Evolutionary conservation across 2,797 vertebrate genomes (phyloP).

Genomic region (Staurois parvus): DNA sequence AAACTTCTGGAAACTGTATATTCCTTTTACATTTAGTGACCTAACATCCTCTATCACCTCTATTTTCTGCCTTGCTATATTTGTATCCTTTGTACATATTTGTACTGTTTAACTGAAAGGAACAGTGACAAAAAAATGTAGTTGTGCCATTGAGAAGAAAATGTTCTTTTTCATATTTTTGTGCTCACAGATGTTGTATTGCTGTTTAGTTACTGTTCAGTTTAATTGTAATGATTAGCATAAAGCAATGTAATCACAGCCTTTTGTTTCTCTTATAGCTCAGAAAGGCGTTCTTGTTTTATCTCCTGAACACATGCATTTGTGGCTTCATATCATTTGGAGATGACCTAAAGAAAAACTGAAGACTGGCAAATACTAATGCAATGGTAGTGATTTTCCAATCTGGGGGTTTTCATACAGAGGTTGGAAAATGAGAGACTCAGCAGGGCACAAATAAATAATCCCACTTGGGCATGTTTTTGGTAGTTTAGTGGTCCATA

Average conservation of each 20-base stretch:
- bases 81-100: neutral
- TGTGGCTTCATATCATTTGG: slow-evolving; percentile 38
- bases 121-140: neutral
- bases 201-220: slow-evolving; percentile 15
- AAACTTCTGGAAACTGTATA: no score
- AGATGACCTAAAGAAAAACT: slow-evolving; percentile 19
- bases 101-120: neutral
- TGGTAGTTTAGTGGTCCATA: no score
- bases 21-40: no score
- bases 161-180: neutral
- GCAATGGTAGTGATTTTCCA: neutral
- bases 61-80: no score
- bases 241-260: slow-evolving; percentile 47
- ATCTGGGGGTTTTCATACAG: neutral
- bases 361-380: neutral
- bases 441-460: no score
- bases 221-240: slow-evolving; percentile 44
- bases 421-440: neutral
- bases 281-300: slow-evolving; percentile 23
- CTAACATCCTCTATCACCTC: no score
- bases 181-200: neutral
- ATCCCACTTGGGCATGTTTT: no score
- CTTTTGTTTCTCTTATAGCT: slow-evolving; percentile 31
- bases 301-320: slow-evolving; percentile 37
- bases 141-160: neutral